phyloP scores from a whole-genome alignment of 2,888 invertebrate species.

The Anodontia alba region DNA sequence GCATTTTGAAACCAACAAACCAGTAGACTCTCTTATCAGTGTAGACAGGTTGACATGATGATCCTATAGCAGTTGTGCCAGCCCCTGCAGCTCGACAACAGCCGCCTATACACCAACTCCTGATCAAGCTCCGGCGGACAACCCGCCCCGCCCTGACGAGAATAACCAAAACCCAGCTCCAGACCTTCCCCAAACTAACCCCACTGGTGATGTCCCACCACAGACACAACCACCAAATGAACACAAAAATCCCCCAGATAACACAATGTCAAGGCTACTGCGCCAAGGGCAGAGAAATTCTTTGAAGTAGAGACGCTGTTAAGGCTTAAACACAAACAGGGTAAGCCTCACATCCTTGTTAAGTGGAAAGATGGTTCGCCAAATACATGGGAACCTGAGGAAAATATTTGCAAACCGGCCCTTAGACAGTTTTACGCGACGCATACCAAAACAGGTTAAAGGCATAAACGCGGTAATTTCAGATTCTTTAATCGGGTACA shows the following conservation, averaged over 20 bases:
- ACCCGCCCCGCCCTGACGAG: not conserved
- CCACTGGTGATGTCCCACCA: no score
- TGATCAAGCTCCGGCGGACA: not conserved
- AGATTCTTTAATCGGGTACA: not conserved
- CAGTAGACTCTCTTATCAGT: not conserved
- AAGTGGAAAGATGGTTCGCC: not conserved
- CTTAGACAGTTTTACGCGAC: not conserved
- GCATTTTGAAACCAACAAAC: not conserved
- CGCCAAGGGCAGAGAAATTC: not conserved
- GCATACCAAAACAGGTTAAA: not conserved
- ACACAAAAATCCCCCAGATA: no score
- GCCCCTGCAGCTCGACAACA: constrained; percentile 21
- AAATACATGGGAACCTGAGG: not conserved
- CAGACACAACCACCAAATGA: no score
- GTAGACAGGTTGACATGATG: not conserved
- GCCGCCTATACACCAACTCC: not conserved
- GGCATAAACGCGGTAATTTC: not conserved
- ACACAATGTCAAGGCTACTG: no score
- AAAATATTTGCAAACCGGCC: not conserved
- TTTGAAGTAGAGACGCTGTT: not conserved
- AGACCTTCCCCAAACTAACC: no score
- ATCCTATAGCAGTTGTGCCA: not conserved
- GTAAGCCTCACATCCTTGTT: not conserved
- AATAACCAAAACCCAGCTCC: no score
- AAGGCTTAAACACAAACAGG: not conserved